These are phyloP conservation scores for Poeciliopsis turneri DNA, from an alignment of 2,797 vertebrate genomes.

Conservation along the genomic window DNA sequence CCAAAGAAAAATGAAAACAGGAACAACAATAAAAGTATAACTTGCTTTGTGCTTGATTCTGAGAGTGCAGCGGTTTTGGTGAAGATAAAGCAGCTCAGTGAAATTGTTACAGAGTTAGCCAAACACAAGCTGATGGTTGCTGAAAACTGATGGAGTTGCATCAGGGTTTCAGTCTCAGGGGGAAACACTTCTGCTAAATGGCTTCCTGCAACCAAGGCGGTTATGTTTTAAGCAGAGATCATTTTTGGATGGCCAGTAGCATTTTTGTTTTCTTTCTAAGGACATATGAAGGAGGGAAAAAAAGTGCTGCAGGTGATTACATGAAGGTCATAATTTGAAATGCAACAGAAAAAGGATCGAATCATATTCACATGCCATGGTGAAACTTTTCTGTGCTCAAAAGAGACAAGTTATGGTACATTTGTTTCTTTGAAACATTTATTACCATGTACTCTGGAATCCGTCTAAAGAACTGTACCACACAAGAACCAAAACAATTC, in stretches of 20 bases:
- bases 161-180: neutral
- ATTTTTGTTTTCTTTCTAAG: neutral
- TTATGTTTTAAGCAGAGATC: neutral
- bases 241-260: neutral
- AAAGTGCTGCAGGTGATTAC: neutral
- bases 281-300: neutral
- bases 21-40: neutral
- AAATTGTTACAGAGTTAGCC: neutral
- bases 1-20: neutral
- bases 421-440: neutral
- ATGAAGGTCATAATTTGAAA: neutral
- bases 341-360: neutral
- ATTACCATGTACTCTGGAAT: neutral
- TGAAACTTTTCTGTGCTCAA: neutral
- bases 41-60: neutral
- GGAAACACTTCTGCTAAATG: neutral
- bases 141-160: neutral
- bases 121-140: constrained; percentile 1
- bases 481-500: neutral
- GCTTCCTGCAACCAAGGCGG: neutral
- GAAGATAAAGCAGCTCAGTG: neutral
- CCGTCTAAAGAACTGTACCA: neutral
- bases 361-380: neutral
- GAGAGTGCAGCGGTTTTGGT: neutral
- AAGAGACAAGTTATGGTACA: neutral